Evolutionary conservation across 2,113 vertebrate species (phyloP).

Genomic region (Vicugna pacos): DNA sequence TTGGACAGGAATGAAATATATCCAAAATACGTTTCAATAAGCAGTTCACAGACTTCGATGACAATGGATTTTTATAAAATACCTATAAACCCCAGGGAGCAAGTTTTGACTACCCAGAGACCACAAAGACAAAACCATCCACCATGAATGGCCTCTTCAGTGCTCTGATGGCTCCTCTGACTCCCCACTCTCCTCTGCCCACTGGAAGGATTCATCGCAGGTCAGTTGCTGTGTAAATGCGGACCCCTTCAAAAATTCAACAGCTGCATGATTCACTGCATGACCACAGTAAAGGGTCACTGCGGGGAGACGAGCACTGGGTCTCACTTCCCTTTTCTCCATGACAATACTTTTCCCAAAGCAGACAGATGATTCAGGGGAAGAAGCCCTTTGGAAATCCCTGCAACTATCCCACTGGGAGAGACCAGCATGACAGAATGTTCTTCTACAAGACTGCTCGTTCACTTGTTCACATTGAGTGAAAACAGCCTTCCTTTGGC

Average conservation of each 20-base stretch:
- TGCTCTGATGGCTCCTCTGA: too few relatives aligned
- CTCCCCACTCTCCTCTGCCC: neutral
- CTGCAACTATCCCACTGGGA: neutral
- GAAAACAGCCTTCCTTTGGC: neutral
- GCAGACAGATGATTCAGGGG: rapidly evolving
- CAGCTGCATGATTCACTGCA: rapidly evolving
- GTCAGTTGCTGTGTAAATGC: neutral
- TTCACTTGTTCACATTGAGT: neutral
- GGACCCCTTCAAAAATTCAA: neutral
- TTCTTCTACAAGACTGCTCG: neutral
- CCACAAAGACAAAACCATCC: neutral
- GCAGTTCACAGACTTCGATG: neutral
- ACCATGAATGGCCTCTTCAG: neutral
- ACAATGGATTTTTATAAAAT: neutral
- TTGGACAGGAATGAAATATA: neutral
- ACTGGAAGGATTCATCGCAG: neutral
- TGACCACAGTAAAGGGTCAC: neutral
- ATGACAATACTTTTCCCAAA: neutral
- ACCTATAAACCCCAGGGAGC: neutral
- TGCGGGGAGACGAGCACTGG: too few relatives aligned
- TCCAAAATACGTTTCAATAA: neutral
- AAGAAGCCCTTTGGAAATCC: neutral
- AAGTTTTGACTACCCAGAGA: neutral
- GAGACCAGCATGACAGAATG: neutral
- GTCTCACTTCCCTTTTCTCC: neutral